Percentiles rank a stretch among this genome's conserved stretches.
These are phyloP conservation scores for Crenuchus spilurus DNA, from an alignment of 2,797 vertebrate genomes.

Conservation along the genomic window DNA sequence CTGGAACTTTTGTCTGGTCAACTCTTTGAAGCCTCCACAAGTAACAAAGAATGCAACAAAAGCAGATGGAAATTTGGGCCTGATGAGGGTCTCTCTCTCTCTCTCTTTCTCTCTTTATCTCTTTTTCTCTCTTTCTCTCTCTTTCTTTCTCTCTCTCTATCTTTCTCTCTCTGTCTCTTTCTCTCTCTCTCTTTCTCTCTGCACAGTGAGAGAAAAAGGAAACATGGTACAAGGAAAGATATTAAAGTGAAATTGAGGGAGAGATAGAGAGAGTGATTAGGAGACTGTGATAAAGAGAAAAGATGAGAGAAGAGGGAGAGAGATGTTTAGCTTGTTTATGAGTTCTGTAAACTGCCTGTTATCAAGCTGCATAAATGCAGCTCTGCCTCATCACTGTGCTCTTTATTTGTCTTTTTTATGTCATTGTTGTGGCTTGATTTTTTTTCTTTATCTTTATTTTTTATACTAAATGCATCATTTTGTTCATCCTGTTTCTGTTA, in stretches of 20 bases:
- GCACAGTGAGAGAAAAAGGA: slow-evolving; percentile 24
- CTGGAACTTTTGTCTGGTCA: slow-evolving; percentile 38
- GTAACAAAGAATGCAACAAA: slow-evolving; percentile 10
- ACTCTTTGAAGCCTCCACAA: slow-evolving; percentile 34
- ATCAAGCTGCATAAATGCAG: neutral
- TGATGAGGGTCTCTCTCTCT: neutral
- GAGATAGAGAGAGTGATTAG: neutral
- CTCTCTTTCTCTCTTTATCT: neutral
- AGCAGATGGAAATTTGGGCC: slow-evolving; percentile 12
- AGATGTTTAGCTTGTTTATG: slow-evolving; percentile 6
- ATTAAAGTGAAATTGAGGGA: neutral
- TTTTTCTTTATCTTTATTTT: no score
- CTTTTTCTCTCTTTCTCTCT: neutral
- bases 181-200: neutral
- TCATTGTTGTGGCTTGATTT: no score
- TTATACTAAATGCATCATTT: no score
- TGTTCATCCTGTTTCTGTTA: no score
- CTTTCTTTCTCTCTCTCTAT: neutral
- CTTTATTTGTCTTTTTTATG: no score
- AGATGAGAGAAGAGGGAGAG: neutral
- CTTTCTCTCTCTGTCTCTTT: neutral
- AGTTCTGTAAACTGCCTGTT: slow-evolving; percentile 4
- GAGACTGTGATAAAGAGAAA: neutral
- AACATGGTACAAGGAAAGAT: slow-evolving; percentile 27
- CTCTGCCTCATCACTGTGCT: no score